Conservation (phyloP, 1,140 invertebrate genomes). For the Euwallacea similis region DNA sequence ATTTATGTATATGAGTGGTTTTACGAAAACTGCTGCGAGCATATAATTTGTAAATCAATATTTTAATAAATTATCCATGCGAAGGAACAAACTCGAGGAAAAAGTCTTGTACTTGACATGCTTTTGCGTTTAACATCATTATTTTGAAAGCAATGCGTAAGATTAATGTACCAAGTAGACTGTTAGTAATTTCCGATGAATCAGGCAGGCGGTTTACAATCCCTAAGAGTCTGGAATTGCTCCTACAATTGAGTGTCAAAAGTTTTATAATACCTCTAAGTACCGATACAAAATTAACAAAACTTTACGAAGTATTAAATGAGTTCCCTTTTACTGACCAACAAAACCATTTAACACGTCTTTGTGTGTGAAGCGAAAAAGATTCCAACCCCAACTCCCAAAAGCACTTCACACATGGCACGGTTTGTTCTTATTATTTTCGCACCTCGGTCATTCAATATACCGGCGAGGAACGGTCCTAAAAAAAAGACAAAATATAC, state of each 20-base stretch:
- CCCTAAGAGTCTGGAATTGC: too few species aligned
- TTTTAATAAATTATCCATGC: slow-evolving; percentile 5
- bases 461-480: slow-evolving; percentile 2
- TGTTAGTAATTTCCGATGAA: too few species aligned
- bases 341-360: slow-evolving; percentile 11
- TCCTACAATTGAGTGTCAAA: not conserved
- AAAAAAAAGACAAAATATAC: slow-evolving; percentile 22
- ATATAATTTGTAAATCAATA: slow-evolving; percentile 8
- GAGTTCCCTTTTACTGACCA: not conserved
- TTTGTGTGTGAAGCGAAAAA: slow-evolving; percentile 4
- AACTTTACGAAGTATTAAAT: not conserved
- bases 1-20: slow-evolving; percentile 5
- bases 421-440: slow-evolving; percentile 30
- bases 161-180: too few species aligned
- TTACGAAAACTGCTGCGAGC: slow-evolving; percentile 1
- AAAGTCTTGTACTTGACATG: not conserved
- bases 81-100: not conserved
- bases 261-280: slow-evolving; percentile 3
- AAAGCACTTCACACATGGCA: slow-evolving; percentile 22
- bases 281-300: slow-evolving; percentile 7
- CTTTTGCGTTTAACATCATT: slow-evolving; percentile 1
- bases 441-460: slow-evolving; percentile 28
- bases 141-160: not conserved
- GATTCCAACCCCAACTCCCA: not conserved
- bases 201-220: too few species aligned